These are phyloP conservation scores for Carassius auratus DNA, from an alignment of 2,113 vertebrate species.

Conservation along the genomic window DNA sequence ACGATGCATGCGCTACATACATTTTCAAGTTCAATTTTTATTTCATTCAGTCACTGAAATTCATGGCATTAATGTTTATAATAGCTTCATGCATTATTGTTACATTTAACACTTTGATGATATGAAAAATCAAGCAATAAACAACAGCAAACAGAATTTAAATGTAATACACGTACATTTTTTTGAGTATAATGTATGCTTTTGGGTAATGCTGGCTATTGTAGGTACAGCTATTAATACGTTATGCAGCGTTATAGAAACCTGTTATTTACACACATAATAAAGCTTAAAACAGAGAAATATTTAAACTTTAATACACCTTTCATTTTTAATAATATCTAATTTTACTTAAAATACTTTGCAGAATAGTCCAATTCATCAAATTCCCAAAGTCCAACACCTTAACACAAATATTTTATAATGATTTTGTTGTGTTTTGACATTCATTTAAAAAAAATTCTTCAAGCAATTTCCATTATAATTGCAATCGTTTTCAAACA, in stretches of 20 bases:
- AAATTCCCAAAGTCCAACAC: background rate
- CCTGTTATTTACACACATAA: background rate
- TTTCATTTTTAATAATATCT: background rate
- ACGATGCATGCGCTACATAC: background rate
- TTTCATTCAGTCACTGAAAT: background rate
- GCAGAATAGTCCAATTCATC: background rate
- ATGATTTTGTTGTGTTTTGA: background rate
- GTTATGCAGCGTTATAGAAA: background rate
- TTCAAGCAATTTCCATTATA: background rate
- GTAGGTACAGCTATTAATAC: background rate
- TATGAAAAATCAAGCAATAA: background rate
- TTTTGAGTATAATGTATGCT: background rate
- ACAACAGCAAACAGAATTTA: background rate
- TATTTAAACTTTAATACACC: background rate
- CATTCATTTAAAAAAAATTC: too few species aligned
- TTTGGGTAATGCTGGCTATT: background rate
- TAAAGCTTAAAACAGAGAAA: background rate
- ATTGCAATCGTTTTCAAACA: background rate
- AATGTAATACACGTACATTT: background rate
- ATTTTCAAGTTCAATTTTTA: background rate
- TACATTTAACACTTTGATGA: background rate
- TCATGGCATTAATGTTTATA: background rate
- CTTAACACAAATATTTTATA: background rate
- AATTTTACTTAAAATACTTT: background rate
- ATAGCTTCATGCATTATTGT: background rate